These are phyloP conservation scores for Bujurquina vittata DNA, from an alignment of 2,113 vertebrate genomes.

Conservation along the genomic window DNA sequence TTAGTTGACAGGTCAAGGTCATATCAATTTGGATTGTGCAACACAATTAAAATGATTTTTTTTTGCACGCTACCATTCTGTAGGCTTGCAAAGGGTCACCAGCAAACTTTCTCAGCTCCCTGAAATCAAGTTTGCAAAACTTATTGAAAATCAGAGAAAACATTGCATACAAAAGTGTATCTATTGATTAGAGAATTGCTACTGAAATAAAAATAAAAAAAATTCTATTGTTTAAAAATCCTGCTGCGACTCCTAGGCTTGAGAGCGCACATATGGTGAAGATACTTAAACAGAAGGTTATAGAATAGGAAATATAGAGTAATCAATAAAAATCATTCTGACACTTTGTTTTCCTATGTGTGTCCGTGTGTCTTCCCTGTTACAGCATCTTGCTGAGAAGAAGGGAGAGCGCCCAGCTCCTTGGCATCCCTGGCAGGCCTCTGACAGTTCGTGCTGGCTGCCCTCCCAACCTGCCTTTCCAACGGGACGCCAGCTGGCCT, in stretches of 20 bases:
- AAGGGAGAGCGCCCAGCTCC: slow-evolving; percentile 36
- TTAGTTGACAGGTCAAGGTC: neutral
- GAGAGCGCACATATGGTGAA: neutral
- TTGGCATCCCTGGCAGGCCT: slow-evolving; percentile 47
- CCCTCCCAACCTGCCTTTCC: slow-evolving; percentile 45
- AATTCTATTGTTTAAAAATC: neutral
- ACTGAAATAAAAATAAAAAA: neutral
- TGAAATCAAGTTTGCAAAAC: neutral
- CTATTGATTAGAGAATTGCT: neutral
- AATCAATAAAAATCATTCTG: neutral
- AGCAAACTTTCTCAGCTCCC: neutral
- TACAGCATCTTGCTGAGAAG: slow-evolving; percentile 40
- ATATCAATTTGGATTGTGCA: neutral
- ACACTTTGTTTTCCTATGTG: neutral
- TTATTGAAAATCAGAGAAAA: neutral
- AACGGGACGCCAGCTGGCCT: slow-evolving; percentile 60
- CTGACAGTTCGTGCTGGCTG: slow-evolving; percentile 50
- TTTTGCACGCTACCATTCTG: neutral
- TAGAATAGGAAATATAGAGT: neutral
- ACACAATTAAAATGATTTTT: neutral
- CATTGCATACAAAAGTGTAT: neutral
- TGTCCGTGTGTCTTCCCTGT: slow-evolving; percentile 23
- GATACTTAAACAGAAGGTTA: neutral
- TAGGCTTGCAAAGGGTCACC: neutral
- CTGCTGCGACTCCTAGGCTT: neutral